phyloP scores from a whole-genome alignment of 2,888 invertebrate species.

The Laothoe populi region DNA sequence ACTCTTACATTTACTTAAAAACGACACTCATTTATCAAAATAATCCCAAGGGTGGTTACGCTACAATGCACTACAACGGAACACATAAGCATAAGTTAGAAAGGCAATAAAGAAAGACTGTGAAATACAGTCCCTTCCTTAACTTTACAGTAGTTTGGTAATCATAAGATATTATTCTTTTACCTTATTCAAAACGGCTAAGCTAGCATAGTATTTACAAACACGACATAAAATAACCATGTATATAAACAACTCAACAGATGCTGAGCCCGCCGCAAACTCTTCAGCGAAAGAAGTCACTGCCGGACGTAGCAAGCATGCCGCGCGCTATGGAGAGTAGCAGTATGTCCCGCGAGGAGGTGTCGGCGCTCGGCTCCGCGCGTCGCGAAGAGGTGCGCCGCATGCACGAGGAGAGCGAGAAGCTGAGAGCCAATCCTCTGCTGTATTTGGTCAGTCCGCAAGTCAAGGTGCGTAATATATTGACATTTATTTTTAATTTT shows the following conservation, averaged over 20 bases:
- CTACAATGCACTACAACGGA: no score
- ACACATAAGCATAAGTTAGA: no score
- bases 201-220: not conserved
- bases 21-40: no score
- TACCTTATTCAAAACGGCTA: no score
- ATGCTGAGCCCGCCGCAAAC: constrained; percentile 91
- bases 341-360: constrained; percentile 96
- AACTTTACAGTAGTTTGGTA: no score
- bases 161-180: no score
- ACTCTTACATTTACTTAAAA: no score
- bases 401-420: constrained; percentile 95
- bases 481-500: not conserved
- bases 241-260: constrained; percentile 75
- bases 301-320: constrained; percentile 96
- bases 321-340: constrained; percentile 90
- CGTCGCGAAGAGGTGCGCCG: constrained; percentile 97
- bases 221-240: not conserved
- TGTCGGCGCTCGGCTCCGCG: constrained; percentile 96
- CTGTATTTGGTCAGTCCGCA: constrained; percentile 98
- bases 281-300: constrained; percentile 96
- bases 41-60: no score
- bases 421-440: constrained; percentile 96
- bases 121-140: no score
- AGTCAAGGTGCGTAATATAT: constrained; percentile 89
- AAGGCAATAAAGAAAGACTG: no score